A percentile compares a stretch with the other conserved stretches of the same genome.
These are phyloP conservation scores for Lepus oiostolus DNA, from an alignment of 2,797 vertebrate genomes.

Conservation along the genomic window DNA sequence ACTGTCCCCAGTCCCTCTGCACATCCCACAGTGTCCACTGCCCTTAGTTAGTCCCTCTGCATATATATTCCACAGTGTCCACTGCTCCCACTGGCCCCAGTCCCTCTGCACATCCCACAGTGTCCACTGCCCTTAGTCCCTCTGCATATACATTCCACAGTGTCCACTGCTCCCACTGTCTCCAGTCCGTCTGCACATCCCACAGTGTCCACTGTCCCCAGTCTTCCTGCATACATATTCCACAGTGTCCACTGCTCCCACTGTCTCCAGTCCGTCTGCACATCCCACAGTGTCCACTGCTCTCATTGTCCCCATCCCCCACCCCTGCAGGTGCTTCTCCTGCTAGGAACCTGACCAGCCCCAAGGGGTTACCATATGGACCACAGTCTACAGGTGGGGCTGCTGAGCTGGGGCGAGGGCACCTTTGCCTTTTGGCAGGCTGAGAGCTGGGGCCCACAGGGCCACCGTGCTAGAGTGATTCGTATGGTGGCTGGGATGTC, in stretches of 20 bases:
- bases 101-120: neutral
- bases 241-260: neutral
- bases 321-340: too few species aligned
- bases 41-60: too few species aligned
- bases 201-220: neutral
- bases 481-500: neutral
- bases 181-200: too few species aligned
- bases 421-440: neutral
- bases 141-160: neutral
- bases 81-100: neutral
- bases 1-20: neutral
- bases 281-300: neutral
- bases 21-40: neutral
- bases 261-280: too few species aligned
- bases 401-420: neutral
- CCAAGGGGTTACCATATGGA: neutral
- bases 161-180: neutral
- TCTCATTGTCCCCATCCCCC: too few species aligned
- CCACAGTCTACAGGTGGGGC: neutral
- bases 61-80: neutral
- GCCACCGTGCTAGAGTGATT: neutral
- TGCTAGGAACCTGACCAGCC: neutral
- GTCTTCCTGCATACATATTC: too few species aligned
- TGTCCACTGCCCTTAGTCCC: fast-evolving
- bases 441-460: neutral